Conservation (phyloP, 2,113 vertebrate genomes). For the Pampusana beccarii region DNA sequence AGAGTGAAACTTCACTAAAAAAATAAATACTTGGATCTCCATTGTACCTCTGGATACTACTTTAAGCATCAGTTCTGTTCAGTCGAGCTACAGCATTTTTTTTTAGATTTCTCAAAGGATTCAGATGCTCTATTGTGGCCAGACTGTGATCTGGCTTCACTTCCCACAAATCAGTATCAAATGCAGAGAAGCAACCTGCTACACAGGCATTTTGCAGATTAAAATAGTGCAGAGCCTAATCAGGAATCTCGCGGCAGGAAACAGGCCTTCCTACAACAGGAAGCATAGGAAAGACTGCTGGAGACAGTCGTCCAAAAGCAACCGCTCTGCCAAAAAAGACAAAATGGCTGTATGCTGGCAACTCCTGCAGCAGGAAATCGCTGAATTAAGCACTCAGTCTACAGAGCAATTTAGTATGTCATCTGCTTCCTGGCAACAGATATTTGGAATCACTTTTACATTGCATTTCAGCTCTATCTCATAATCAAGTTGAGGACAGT, state of each 20-base stretch:
- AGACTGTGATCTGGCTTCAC: constrained; percentile 47
- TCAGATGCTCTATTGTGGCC: constrained; percentile 48
- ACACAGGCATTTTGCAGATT: constrained; percentile 61
- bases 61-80: background rate
- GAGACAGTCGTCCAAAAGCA: constrained; percentile 77
- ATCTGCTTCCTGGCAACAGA: constrained; percentile 83
- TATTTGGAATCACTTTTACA: constrained; percentile 76
- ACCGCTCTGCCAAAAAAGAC: constrained; percentile 78
- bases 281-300: constrained; percentile 79
- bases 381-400: constrained; percentile 81
- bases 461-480: constrained; percentile 70
- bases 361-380: constrained; percentile 76
- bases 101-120: constrained; percentile 51
- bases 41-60: background rate
- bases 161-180: constrained; percentile 66
- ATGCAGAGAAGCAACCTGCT: constrained; percentile 58
- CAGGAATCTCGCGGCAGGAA: constrained; percentile 78
- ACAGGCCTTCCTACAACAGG: constrained; percentile 84
- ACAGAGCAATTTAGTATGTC: constrained; percentile 81
- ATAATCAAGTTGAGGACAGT: constrained; percentile 49
- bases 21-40: background rate
- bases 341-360: constrained; percentile 78
- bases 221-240: constrained; percentile 80
- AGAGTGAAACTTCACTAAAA: background rate
- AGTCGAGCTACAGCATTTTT: background rate